Percentiles rank a stretch among this genome's conserved stretches.
phyloP scores from a whole-genome alignment of 1,140 invertebrate genomes.

The Drosophila sulfurigaster region DNA sequence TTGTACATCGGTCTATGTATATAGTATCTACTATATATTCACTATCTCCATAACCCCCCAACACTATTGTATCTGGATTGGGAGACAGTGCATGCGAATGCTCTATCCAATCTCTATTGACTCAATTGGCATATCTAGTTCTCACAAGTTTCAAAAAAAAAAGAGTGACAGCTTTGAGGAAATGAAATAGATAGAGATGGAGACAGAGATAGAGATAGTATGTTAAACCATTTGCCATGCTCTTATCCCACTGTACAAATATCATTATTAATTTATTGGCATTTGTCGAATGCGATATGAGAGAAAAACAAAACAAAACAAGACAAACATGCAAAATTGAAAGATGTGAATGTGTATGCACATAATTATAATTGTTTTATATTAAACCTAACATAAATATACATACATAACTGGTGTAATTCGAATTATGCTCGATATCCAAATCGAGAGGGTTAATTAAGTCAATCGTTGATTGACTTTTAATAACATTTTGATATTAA shows the following conservation, averaged over 20 bases:
- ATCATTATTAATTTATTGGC: slow-evolving; percentile 41
- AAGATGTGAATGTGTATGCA: slow-evolving; percentile 42
- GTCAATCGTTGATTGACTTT: neutral
- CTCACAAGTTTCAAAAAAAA: neutral
- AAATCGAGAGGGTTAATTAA: neutral
- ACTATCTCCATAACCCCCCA: neutral
- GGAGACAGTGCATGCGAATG: slow-evolving; percentile 11
- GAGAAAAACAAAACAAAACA: too few relatives aligned
- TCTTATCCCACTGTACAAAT: slow-evolving; percentile 61
- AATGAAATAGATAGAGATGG: slow-evolving; percentile 18
- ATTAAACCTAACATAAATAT: slow-evolving; percentile 15
- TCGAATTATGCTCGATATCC: neutral
- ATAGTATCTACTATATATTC: slow-evolving; percentile 43
- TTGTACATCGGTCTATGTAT: slow-evolving; percentile 50
- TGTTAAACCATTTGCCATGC: slow-evolving; percentile 21
- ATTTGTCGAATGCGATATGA: slow-evolving; percentile 33
- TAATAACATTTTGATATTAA: slow-evolving; percentile 9
- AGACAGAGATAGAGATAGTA: neutral
- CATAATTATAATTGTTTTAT: slow-evolving; percentile 23
- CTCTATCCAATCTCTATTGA: neutral
- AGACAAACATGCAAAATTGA: slow-evolving; percentile 15
- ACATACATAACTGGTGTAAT: slow-evolving; percentile 4
- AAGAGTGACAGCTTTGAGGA: neutral
- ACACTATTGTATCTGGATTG: slow-evolving; percentile 28
- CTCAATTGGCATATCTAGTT: neutral